Conservation (phyloP, 2,113 vertebrate genomes). For the Calidris pugnax region DNA sequence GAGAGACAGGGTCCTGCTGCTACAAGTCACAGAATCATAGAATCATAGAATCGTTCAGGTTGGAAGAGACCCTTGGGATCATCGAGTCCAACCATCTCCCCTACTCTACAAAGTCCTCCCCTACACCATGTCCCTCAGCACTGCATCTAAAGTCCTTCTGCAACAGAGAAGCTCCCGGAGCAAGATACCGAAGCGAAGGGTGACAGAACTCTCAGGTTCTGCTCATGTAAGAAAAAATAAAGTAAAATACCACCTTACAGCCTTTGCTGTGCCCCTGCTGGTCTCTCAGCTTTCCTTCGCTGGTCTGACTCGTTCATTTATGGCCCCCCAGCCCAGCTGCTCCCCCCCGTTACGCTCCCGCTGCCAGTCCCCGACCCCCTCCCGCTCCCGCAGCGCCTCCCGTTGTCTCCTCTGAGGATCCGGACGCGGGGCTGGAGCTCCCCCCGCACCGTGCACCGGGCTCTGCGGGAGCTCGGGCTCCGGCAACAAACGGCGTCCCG, state of each 20-base stretch:
- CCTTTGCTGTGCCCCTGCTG: background rate
- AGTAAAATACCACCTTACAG: background rate
- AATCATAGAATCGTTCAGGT: no score
- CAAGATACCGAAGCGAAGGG: background rate
- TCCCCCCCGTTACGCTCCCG: background rate
- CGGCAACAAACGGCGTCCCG: background rate
- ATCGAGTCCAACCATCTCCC: no score
- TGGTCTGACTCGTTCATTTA: background rate
- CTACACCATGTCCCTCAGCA: no score
- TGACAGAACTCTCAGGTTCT: background rate
- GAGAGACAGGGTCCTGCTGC: background rate
- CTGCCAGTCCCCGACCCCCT: background rate
- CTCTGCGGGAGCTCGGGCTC: background rate
- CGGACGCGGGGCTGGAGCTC: no score
- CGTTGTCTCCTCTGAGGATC: background rate
- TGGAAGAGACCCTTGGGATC: no score
- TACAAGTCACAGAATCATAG: no score
- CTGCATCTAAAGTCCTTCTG: no score
- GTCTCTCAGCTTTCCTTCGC: no score
- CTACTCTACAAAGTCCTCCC: no score
- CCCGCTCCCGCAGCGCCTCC: background rate
- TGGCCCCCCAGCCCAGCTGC: background rate
- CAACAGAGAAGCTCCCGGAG: background rate
- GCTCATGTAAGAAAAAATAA: background rate
- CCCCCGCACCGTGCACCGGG: no score